Evolutionary conservation across 2,888 invertebrate species (phyloP), one percentile per base, ranked within the genome.

Genomic region (Catocala sponsa): DNA sequence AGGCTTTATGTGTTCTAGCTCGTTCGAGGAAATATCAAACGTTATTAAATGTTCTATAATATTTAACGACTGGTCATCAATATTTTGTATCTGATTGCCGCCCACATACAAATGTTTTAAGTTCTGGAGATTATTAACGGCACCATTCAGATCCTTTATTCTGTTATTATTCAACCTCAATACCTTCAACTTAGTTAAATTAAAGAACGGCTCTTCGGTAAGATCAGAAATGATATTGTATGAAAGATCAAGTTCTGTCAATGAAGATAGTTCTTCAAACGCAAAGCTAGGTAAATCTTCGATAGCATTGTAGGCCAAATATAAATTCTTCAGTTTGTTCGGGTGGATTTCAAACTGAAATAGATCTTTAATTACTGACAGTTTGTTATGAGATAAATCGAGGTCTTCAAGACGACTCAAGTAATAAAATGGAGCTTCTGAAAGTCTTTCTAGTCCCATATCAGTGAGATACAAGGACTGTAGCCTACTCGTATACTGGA

Each of bases 11-110:
- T 79, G 56, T 44, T 86, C 80, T 11, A 94, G 68, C 50, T 88
- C 74, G 67, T 94, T 94, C 44, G 74, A 77, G 0, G 94, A 92
- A 32, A 93, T 75, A 61, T 94, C 94, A 41, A 94, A 91, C 0
- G 91, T 92, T 79, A 91, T 86, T 48, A 94, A 83, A 72, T 94
- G 91, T 32, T 82, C 79, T 41, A 93, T 91, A 6, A 88, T 86
- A 70, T 88, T 85, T 0, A 91, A 78, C 0, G 92, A 91, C 43
- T 85, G 76, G 0, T 81, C 83, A 49, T 90, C 86, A 9, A 94
- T 86, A 44, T 85, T 83, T 32, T 87, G 69, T 56, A 94, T 88
- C 10, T 86, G 63, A 73, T 94, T 94, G 0, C 85, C 81, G 66
- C 79, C 83, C 10, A 94, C 68, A 72, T 82, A 90, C 12, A 94